Evolutionary conservation across 2,113 vertebrate genomes (phyloP), one percentile per base, ranked within the genome.

Genomic region (Lepisosteus osseus): DNA sequence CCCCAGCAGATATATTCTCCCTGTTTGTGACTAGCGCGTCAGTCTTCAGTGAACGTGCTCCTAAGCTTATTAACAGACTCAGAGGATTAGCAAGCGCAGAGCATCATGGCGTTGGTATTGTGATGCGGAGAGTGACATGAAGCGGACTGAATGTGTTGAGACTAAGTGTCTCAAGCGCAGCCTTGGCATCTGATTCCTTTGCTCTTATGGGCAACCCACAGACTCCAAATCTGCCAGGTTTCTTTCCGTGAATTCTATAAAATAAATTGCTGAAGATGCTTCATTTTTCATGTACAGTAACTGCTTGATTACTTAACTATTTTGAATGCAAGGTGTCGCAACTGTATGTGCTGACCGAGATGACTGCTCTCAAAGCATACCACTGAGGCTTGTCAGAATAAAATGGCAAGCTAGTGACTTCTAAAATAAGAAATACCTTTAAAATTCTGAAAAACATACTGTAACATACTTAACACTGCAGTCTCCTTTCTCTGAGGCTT

Each of bases 1-100:
- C 88, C 91, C 90, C 92, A 93, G 92, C 93, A 94, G 93, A 93
- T 95, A 92, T 92, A 91, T 90, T 92, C 91, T 92, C 91, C 90
- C 92, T 90, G 91, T 93, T 94, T 93, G 91, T 90, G 92, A 92
- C 92, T 90, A 90, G 90, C 88, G 84, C 88, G 86, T 91, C 91
- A 91, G 91, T 89, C 91, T 92, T 92, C 92, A 90, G 88, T 88
- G 90, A 92, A 93, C 92, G 90, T 92, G 89, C 91, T 90, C 89
- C 86, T 91, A 93, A 92, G 92, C 90, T 93, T 94, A 93, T 93
- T 93, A 94, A 89, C 86, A 82, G 89, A 92, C 92, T 93, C 92
- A 93, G 91, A 92, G 93, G 93, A 94, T 94, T 94, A 94, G 88
- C 90, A 86, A 89, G 89, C 86, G 88, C 89, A 84, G 85, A 91